Percentiles rank a stretch among this genome's conserved stretches.
Evolutionary conservation across 1,140 invertebrate genomes (phyloP).

Genomic region (Lordiphosa stackelbergi): DNA sequence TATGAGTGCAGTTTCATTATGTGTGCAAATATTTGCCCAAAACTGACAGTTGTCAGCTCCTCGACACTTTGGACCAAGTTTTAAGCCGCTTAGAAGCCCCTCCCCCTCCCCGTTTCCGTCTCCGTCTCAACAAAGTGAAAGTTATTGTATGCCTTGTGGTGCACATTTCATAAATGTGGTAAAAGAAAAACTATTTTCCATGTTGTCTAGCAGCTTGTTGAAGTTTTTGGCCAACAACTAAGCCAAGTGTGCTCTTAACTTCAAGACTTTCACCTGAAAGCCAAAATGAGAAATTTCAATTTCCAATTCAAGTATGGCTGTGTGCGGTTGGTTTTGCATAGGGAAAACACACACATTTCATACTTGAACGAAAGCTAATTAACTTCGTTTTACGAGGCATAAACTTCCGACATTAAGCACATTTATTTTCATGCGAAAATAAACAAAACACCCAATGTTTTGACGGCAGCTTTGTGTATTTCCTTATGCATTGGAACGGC

Average conservation of each 20-base stretch:
- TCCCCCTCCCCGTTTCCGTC: neutral
- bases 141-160: conserved; percentile 59
- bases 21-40: conserved; percentile 62
- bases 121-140: conserved; percentile 44
- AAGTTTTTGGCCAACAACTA: conserved; percentile 43
- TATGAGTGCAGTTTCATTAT: conserved; percentile 59
- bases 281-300: conserved; percentile 10
- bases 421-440: conserved; percentile 56
- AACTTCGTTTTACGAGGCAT: conserved; percentile 54
- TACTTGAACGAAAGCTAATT: conserved; percentile 50
- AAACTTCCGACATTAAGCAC: conserved; percentile 55
- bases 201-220: conserved; percentile 51
- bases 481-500: conserved; percentile 36
- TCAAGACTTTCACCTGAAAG: conserved; percentile 19
- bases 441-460: conserved; percentile 54
- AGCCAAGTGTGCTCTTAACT: conserved; percentile 21
- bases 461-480: conserved; percentile 38
- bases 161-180: conserved; percentile 70
- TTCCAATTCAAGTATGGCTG: conserved; percentile 1
- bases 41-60: conserved; percentile 57
- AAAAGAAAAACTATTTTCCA: conserved; percentile 62
- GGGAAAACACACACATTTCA: conserved; percentile 43
- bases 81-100: conserved; percentile 64
- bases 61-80: conserved; percentile 65
- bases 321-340: conserved; percentile 2